A percentile compares a stretch with the other conserved stretches of the same genome.
These are phyloP conservation scores for Gnathochromis pfefferi DNA, from an alignment of 2,113 vertebrate genomes.

Conservation along the genomic window DNA sequence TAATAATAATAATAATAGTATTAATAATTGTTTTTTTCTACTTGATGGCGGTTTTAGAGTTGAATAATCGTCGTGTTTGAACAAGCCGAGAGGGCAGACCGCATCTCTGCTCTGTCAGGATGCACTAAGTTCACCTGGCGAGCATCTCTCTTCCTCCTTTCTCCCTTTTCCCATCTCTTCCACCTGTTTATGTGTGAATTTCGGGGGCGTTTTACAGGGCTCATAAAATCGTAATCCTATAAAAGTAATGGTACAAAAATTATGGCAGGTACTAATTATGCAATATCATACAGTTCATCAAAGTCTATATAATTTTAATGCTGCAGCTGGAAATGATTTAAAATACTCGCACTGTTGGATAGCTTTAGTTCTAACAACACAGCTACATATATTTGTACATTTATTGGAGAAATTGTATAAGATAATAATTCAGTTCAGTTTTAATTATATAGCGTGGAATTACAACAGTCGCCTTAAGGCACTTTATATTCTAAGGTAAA, in stretches of 20 bases:
- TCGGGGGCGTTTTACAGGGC: not conserved
- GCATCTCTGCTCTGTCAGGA: conserved; percentile 7
- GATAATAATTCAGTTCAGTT: not conserved
- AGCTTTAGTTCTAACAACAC: not conserved
- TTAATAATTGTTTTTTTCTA: conserved; percentile 10
- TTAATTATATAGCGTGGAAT: not conserved
- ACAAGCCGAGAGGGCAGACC: conserved; percentile 28
- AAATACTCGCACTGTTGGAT: not conserved
- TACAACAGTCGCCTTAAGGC: not conserved
- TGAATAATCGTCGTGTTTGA: conserved; percentile 27
- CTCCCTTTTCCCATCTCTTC: not conserved
- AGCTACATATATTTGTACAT: not conserved
- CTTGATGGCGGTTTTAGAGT: not conserved
- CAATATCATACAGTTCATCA: not conserved
- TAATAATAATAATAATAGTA: not conserved
- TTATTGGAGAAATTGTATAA: not conserved
- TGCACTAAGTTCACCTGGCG: conserved; percentile 31
- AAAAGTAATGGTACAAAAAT: not conserved
- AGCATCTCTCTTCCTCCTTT: not conserved
- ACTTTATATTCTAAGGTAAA: not conserved
- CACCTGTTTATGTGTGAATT: conserved; percentile 17
- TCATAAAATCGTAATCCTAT: not conserved
- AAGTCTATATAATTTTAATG: not conserved
- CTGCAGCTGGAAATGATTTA: not conserved
- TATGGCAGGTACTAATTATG: not conserved